Percentiles rank a stretch among this genome's conserved stretches.
These are phyloP conservation scores for Uloborus diversus DNA, from an alignment of 1,140 invertebrate species.

Conservation along the genomic window DNA sequence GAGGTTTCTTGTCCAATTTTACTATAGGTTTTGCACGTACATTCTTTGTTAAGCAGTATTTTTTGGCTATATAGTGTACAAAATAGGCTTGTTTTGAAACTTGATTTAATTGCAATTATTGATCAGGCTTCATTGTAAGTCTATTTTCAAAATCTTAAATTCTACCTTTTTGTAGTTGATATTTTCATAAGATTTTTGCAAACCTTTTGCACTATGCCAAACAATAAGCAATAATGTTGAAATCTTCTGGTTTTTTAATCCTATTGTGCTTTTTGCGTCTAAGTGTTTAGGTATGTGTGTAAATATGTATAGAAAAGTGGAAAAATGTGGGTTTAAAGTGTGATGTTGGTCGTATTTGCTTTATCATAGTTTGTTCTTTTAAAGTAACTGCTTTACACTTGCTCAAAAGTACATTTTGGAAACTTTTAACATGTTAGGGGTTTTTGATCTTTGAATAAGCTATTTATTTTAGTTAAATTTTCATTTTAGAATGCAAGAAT, in stretches of 20 bases:
- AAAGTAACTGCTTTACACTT: too few relatives aligned
- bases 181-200: conserved; percentile 55
- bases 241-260: not conserved
- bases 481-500: too few relatives aligned
- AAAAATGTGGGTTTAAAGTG: too few relatives aligned
- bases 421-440: too few relatives aligned
- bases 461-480: too few relatives aligned
- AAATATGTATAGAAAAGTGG: too few relatives aligned
- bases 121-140: conserved; percentile 1
- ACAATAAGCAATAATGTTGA: conserved; percentile 50
- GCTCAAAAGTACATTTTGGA: too few relatives aligned
- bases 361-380: too few relatives aligned
- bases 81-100: not conserved
- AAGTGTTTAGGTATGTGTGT: too few relatives aligned
- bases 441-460: too few relatives aligned
- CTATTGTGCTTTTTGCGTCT: not conserved
- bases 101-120: not conserved
- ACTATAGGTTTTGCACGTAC: conserved; percentile 37
- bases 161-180: conserved; percentile 50
- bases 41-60: conserved; percentile 30
- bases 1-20: conserved; percentile 24
- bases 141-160: conserved; percentile 5
- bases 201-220: conserved; percentile 53
- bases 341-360: too few relatives aligned
- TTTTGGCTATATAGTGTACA: conserved; percentile 14